Evolutionary conservation across 2,113 vertebrate species (phyloP).

Genomic region (Rhegmatorhina hoffmannsi): DNA sequence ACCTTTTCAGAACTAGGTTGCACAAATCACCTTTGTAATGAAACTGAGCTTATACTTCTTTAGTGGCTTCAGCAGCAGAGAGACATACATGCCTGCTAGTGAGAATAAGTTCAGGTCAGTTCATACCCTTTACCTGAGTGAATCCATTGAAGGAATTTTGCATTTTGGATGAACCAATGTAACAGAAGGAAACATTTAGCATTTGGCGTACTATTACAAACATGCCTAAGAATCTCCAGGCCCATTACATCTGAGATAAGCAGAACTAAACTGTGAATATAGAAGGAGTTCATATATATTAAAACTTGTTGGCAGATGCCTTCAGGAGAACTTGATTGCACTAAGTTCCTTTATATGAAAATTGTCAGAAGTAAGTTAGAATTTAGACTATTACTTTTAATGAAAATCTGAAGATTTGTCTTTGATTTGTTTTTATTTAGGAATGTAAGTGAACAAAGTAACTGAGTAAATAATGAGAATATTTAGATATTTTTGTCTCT

Average conservation of each 20-base stretch:
- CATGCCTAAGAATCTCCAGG: neutral
- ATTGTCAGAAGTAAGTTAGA: neutral
- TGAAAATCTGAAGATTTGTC: neutral
- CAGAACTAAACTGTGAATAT: neutral
- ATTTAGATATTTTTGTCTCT: neutral
- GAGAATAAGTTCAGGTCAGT: neutral
- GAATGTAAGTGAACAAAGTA: neutral
- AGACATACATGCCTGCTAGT: neutral
- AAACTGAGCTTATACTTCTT: neutral
- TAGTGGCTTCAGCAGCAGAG: neutral
- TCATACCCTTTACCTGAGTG: neutral
- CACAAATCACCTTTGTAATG: neutral
- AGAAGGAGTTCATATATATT: neutral
- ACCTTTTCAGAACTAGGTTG: neutral
- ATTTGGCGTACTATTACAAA: neutral
- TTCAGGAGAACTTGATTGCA: neutral
- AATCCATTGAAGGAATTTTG: neutral
- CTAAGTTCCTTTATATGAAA: neutral
- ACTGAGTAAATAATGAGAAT: neutral
- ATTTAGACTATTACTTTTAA: neutral
- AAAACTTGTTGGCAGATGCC: neutral
- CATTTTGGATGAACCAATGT: neutral
- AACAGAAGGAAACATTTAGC: neutral
- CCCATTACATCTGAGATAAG: neutral
- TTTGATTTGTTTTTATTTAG: neutral